Percentiles rank a stretch among this genome's conserved stretches.
These are phyloP conservation scores for Brassicogethes aeneus DNA, from an alignment of 2,888 invertebrate genomes.

Conservation along the genomic window DNA sequence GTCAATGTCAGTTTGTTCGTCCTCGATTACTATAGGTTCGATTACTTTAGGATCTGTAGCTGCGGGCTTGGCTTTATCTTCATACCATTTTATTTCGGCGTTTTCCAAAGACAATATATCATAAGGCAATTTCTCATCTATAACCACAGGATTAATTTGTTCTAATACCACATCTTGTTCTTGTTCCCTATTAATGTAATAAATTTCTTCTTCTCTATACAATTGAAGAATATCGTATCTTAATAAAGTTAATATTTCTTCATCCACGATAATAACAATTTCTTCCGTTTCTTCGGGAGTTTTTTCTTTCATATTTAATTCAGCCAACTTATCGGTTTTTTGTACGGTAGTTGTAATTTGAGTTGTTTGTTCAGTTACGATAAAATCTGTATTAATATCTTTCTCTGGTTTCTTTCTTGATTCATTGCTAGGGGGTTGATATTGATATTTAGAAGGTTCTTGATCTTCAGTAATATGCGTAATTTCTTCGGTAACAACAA, in stretches of 20 bases:
- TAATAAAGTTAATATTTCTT: too few species aligned
- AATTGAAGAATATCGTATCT: not conserved
- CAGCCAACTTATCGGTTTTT: not conserved
- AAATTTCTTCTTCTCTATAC: not conserved
- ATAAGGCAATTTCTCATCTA: conserved; percentile 13
- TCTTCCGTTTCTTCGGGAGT: not conserved
- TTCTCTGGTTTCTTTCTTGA: not conserved
- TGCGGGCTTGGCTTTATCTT: conserved; percentile 14
- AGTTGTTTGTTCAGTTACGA: too few species aligned
- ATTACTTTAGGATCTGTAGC: conserved; percentile 1
- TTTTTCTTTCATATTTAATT: not conserved
- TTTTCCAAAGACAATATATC: conserved; percentile 15
- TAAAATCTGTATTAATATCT: too few species aligned
- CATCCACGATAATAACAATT: not conserved
- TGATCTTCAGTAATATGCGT: conserved; percentile 14
- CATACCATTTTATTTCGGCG: conserved; percentile 23
- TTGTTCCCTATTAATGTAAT: conserved; percentile 1
- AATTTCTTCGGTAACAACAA: conserved; percentile 18
- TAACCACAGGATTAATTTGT: not conserved
- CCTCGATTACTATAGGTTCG: not conserved
- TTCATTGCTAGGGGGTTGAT: not conserved
- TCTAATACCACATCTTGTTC: conserved; percentile 1
- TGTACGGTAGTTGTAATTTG: not conserved
- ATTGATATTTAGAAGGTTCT: not conserved
- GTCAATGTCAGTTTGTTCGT: conserved; percentile 1